Evolutionary conservation across 1,140 invertebrate species (phyloP).

Genomic region (Drosophila nasuta): DNA sequence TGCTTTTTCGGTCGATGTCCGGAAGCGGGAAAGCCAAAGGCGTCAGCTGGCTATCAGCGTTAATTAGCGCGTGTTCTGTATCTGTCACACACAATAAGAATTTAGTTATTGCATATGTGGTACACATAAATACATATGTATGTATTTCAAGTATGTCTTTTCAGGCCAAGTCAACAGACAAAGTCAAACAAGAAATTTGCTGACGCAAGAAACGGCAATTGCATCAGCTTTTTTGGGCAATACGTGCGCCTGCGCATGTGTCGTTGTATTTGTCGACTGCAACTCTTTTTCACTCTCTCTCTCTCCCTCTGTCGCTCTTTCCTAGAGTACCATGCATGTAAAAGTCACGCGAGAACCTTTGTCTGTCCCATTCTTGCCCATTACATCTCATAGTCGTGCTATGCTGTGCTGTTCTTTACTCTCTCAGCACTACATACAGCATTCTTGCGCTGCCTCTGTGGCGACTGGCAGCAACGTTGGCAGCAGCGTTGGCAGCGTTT

Average conservation of each 20-base stretch:
- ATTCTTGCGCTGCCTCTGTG: slow-evolving; percentile 7
- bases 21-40: slow-evolving; percentile 19
- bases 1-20: slow-evolving; percentile 19
- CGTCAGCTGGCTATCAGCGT: slow-evolving; percentile 18
- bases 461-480: slow-evolving; percentile 20
- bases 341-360: neutral
- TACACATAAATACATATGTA: slow-evolving; percentile 3
- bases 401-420: slow-evolving; percentile 6
- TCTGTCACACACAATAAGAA: slow-evolving; percentile 15
- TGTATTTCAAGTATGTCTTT: slow-evolving; percentile 5
- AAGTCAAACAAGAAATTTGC: slow-evolving; percentile 29
- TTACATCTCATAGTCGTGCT: slow-evolving; percentile 31
- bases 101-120: neutral
- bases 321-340: neutral
- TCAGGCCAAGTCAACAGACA: slow-evolving; percentile 4
- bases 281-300: neutral
- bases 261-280: slow-evolving; percentile 22
- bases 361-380: neutral
- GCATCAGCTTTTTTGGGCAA: slow-evolving; percentile 69
- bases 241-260: slow-evolving; percentile 58
- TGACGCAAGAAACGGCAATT: slow-evolving; percentile 70
- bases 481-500: neutral
- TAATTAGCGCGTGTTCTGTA: slow-evolving; percentile 46
- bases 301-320: neutral
- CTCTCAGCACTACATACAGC: slow-evolving; percentile 11